Evolutionary conservation across 2,888 invertebrate genomes (phyloP).

Genomic region (Flexamia atlantica): DNA sequence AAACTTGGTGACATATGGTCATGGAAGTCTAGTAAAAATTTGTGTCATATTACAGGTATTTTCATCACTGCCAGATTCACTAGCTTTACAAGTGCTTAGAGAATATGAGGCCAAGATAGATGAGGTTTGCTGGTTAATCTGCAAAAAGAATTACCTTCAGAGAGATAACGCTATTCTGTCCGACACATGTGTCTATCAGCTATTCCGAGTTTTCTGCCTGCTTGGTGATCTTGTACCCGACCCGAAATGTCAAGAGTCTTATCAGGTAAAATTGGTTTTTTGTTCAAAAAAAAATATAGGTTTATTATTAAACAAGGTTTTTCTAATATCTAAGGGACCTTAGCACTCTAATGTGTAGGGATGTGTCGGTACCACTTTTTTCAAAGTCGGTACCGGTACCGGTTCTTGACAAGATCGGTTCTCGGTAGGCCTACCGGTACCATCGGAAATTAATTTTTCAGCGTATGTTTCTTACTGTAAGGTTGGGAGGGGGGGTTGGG

Average conservation of each 20-base stretch:
- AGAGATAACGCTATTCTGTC: slow-evolving; percentile 80
- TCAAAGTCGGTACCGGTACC: no score
- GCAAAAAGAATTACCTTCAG: slow-evolving; percentile 81
- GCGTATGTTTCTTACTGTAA: slow-evolving; percentile 11
- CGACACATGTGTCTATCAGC: slow-evolving; percentile 83
- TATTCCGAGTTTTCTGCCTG: slow-evolving; percentile 88
- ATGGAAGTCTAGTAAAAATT: no score
- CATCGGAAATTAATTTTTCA: no score
- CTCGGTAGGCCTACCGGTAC: no score
- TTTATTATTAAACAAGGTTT: no score
- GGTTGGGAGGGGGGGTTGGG: no score
- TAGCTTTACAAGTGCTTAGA: slow-evolving; percentile 78
- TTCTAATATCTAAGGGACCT: no score
- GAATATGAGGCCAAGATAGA: slow-evolving; percentile 83
- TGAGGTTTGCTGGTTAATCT: slow-evolving; percentile 89
- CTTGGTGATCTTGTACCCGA: slow-evolving; percentile 85
- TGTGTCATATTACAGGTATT: slow-evolving; percentile 74
- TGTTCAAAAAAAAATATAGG: no score
- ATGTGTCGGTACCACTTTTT: no score
- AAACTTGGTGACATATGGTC: not conserved
- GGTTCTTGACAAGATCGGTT: no score
- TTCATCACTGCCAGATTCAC: slow-evolving; percentile 80
- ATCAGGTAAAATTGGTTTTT: slow-evolving; percentile 77
- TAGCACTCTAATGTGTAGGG: no score
- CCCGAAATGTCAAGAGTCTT: slow-evolving; percentile 76